These are phyloP conservation scores for Sciurus niger DNA, from an alignment of 2,113 vertebrate species.

Conservation along the genomic window DNA sequence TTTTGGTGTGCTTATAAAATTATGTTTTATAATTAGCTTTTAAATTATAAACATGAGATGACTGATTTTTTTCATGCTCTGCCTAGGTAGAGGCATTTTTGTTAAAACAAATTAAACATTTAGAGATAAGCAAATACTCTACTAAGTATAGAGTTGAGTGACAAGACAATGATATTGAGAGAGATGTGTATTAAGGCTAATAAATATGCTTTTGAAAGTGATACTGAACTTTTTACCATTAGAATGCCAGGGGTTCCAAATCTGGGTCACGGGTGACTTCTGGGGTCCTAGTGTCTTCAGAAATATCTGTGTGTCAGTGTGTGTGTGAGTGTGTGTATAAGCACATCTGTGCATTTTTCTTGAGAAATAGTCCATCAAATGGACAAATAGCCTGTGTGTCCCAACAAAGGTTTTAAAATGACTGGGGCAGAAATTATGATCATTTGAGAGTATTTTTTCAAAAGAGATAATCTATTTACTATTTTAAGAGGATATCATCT, in stretches of 20 bases:
- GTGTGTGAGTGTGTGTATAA: background rate
- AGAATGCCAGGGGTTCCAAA: background rate
- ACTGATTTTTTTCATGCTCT: background rate
- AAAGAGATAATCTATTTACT: background rate
- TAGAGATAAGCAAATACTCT: background rate
- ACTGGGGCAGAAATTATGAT: background rate
- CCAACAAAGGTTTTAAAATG: background rate
- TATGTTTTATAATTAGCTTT: slow-evolving; percentile 10
- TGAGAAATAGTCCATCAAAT: background rate
- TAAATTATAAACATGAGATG: background rate
- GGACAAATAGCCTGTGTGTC: background rate
- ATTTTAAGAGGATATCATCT: slow-evolving; percentile 21
- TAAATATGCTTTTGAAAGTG: background rate
- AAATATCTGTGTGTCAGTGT: background rate
- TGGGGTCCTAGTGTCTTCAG: background rate
- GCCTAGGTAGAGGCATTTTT: background rate
- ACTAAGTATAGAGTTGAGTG: background rate
- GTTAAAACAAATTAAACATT: background rate
- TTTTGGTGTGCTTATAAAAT: background rate
- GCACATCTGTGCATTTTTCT: background rate
- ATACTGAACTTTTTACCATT: background rate
- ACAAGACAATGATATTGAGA: background rate
- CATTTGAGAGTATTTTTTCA: background rate
- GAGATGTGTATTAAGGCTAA: background rate
- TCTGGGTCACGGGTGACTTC: background rate